Conservation (phyloP, 2,888 invertebrate species). For the Spatulosminthurus flaviceps region DNA sequence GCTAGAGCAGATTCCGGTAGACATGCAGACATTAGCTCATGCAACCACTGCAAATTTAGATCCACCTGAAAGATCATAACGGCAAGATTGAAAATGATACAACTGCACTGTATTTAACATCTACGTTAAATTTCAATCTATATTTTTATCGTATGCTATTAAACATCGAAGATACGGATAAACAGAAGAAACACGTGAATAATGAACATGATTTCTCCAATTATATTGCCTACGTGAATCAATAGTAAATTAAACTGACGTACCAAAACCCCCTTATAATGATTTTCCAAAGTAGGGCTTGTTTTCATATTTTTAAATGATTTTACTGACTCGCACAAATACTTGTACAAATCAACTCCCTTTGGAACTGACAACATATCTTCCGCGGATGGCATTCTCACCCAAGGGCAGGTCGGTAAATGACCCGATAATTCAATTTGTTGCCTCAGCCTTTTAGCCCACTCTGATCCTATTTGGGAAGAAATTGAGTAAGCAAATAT, state of each 20-base stretch:
- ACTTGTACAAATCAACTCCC: constrained; percentile 16
- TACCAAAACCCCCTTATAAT: constrained; percentile 26
- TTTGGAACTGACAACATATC: constrained; percentile 39
- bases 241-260: no score
- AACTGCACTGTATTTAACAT: no score
- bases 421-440: constrained; percentile 29
- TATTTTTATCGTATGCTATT: no score
- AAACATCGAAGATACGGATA: no score
- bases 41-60: constrained; percentile 27
- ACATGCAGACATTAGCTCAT: background rate
- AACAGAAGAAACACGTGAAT: no score
- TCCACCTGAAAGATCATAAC: constrained; percentile 10
- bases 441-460: constrained; percentile 23
- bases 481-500: no score
- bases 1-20: background rate
- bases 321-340: constrained; percentile 18
- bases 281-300: constrained; percentile 21
- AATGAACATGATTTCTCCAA: no score
- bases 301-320: constrained; percentile 26
- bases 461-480: constrained; percentile 28
- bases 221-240: no score
- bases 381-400: constrained; percentile 34
- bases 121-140: no score
- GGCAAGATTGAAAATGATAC: no score
- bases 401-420: constrained; percentile 43